Percentiles rank a stretch among this genome's conserved stretches.
Conservation (phyloP, 2,113 vertebrate species). For the Polypterus senegalus region DNA sequence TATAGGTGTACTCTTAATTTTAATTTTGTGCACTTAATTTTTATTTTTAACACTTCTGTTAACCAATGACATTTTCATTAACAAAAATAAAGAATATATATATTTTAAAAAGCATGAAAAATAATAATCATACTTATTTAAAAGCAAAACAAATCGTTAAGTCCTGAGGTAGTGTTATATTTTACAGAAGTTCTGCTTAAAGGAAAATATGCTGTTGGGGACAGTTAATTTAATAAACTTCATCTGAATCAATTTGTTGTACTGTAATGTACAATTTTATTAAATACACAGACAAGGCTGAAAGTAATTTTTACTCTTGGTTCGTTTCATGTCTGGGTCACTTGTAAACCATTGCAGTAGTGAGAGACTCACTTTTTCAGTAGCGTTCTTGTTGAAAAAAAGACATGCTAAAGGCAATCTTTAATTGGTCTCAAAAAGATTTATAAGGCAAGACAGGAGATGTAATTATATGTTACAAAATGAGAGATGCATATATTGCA, state of each 20-base stretch:
- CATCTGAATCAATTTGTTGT: conserved; percentile 4
- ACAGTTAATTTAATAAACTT: not conserved
- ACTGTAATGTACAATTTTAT: not conserved
- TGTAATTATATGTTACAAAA: conserved; percentile 34
- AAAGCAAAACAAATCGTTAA: too few species aligned
- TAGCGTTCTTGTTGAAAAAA: conserved; percentile 8
- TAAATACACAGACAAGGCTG: not conserved
- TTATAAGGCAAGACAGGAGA: conserved; percentile 47
- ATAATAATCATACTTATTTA: too few species aligned
- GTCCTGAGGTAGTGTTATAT: too few species aligned
- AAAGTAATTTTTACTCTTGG: not conserved
- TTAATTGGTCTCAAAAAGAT: conserved; percentile 47
- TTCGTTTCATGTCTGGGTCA: not conserved
- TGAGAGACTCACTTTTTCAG: not conserved
- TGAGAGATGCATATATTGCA: conserved; percentile 29
- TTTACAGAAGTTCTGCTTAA: not conserved
- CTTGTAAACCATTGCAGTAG: conserved; percentile 1
- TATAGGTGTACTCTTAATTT: too few species aligned
- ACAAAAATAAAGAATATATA: too few species aligned
- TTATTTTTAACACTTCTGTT: too few species aligned
- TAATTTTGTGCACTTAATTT: too few species aligned
- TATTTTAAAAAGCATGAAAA: too few species aligned
- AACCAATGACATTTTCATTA: too few species aligned
- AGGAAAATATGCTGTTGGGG: not conserved
- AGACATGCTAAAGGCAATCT: conserved; percentile 39